Evolutionary conservation across 2,113 vertebrate genomes (phyloP).

Genomic region (Prunella himalayana): DNA sequence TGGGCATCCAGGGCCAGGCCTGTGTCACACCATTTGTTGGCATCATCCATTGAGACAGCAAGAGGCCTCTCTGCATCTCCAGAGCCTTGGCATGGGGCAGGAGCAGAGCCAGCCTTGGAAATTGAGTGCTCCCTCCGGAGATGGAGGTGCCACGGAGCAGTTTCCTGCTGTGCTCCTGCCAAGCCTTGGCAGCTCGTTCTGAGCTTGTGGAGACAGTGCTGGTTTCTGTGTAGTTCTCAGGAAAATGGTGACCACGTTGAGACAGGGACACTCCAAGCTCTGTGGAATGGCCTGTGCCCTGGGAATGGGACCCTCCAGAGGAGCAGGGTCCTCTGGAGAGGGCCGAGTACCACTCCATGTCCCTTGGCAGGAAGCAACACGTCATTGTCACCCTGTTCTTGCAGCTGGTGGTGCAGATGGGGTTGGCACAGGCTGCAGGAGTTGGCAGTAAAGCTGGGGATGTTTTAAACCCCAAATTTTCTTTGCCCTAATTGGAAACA

Average conservation of each 20-base stretch:
- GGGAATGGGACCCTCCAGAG: neutral
- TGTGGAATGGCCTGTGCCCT: rapidly evolving
- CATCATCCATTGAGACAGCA: rapidly evolving
- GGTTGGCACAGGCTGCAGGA: neutral
- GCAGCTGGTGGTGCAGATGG: neutral
- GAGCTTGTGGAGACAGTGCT: neutral
- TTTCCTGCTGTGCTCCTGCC: neutral
- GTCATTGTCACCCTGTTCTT: neutral
- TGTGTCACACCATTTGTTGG: rapidly evolving
- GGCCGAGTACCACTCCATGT: neutral
- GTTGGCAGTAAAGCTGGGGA: neutral
- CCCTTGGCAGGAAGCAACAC: neutral
- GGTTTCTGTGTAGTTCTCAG: neutral
- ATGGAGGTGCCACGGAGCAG: neutral
- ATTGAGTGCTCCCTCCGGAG: neutral
- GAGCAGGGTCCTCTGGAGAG: rapidly evolving
- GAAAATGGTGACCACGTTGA: neutral
- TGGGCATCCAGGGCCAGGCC: neutral
- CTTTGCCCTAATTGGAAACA: neutral
- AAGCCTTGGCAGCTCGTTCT: neutral
- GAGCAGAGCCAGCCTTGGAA: neutral
- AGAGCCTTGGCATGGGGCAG: neutral
- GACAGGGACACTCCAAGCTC: neutral
- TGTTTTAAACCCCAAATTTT: neutral
- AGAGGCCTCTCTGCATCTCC: neutral